Conservation (phyloP, 2,797 vertebrate genomes). For the Protonibea diacanthus region DNA sequence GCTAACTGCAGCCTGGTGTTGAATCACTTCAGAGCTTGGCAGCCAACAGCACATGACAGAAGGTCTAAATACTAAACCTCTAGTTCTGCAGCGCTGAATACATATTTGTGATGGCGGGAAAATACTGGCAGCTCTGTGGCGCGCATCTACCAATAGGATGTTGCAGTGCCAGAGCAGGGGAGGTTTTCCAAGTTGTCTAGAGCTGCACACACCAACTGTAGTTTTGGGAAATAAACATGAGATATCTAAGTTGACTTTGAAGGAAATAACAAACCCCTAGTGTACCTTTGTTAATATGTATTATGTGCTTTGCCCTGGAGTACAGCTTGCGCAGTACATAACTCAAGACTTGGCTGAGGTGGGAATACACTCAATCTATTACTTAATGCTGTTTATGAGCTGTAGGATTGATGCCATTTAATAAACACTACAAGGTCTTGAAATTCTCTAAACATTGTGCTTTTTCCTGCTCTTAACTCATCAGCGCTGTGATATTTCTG, state of each 20-base stretch:
- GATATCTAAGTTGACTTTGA: constrained; percentile 39
- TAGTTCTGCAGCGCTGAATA: constrained; percentile 72
- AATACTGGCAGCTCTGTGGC: constrained; percentile 66
- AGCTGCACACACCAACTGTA: constrained; percentile 67
- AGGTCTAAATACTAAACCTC: constrained; percentile 72
- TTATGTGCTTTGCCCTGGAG: constrained; percentile 18
- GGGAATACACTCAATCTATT: constrained; percentile 24
- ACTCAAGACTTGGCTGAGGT: constrained; percentile 43
- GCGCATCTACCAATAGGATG: constrained; percentile 53
- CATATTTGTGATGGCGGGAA: constrained; percentile 80
- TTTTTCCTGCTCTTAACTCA: constrained; percentile 42
- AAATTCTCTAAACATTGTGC: constrained; percentile 40
- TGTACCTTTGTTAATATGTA: constrained; percentile 47
- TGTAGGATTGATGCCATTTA: constrained; percentile 51
- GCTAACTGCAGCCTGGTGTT: constrained; percentile 64
- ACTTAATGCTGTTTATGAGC: constrained; percentile 40
- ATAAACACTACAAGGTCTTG: constrained; percentile 47
- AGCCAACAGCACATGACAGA: constrained; percentile 71
- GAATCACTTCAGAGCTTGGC: constrained; percentile 73
- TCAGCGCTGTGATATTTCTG: constrained; percentile 58
- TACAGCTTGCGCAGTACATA: constrained; percentile 21
- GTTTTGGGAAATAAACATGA: constrained; percentile 55
- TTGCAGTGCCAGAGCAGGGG: constrained; percentile 60
- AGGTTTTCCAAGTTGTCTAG: constrained; percentile 66
- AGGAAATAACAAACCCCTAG: constrained; percentile 36